phyloP scores from a whole-genome alignment of 2,113 vertebrate genomes.

The Pomatostomus ruficeps region DNA sequence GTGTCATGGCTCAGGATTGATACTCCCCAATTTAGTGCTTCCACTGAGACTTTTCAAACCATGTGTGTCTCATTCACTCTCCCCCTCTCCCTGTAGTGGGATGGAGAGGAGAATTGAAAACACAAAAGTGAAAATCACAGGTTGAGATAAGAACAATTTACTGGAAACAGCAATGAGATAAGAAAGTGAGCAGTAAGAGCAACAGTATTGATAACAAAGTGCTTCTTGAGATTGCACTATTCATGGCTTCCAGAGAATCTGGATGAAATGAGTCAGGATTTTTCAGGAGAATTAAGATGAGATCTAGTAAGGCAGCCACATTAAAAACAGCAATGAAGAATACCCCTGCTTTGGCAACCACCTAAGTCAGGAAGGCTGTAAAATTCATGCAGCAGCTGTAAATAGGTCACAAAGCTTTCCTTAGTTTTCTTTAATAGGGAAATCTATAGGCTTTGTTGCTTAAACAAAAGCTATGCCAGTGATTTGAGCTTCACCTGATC shows the following conservation, averaged over 20 bases:
- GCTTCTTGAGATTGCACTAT: neutral
- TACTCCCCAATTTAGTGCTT: neutral
- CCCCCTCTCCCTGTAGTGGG: accelerated
- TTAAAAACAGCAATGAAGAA: neutral
- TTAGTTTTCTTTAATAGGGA: neutral
- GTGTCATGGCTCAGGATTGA: neutral
- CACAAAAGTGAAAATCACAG: neutral
- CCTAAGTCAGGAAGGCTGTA: neutral
- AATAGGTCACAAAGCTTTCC: neutral
- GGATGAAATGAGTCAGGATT: neutral
- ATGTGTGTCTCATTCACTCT: accelerated
- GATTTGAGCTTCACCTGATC: neutral
- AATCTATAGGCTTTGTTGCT: neutral
- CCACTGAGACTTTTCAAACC: neutral
- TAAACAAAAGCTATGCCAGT: neutral
- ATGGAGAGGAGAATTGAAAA: neutral
- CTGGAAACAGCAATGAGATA: neutral
- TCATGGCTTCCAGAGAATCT: neutral
- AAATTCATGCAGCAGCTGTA: neutral
- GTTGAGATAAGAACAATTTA: neutral
- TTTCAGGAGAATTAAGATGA: neutral
- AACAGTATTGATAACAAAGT: neutral
- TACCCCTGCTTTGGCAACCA: neutral
- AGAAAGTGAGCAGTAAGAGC: neutral
- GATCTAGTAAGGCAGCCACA: neutral